phyloP scores from a whole-genome alignment of 2,113 vertebrate species.

The Lichenostomus cassidix region DNA sequence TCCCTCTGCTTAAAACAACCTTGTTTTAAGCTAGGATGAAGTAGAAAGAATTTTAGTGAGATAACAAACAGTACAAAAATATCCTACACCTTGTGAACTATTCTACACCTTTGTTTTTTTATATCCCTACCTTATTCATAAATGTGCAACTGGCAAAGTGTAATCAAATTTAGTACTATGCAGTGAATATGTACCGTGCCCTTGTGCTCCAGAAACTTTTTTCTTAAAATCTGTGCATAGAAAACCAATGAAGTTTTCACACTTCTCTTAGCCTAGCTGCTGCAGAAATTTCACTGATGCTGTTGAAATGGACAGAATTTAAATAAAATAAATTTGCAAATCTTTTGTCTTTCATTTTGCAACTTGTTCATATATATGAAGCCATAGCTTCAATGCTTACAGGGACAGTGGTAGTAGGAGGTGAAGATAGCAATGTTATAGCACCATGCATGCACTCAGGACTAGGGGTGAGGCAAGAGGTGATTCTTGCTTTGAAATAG shows the following conservation, averaged over 20 bases:
- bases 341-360: not conserved
- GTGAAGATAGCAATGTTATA: not conserved
- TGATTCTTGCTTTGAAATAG: not conserved
- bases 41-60: not conserved
- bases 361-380: not conserved
- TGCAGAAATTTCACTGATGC: not conserved
- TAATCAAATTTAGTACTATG: not conserved
- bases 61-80: not conserved
- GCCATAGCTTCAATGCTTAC: not conserved
- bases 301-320: not conserved
- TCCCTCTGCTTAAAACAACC: not conserved
- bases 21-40: not conserved
- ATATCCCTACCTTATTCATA: not conserved
- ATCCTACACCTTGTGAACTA: not conserved
- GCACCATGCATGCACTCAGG: not conserved
- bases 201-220: not conserved
- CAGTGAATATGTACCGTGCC: accelerated
- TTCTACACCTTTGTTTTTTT: not conserved
- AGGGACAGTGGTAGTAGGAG: not conserved
- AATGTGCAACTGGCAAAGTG: not conserved
- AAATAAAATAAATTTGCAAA: not conserved
- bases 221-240: not conserved
- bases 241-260: not conserved
- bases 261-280: not conserved
- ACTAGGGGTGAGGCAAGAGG: not conserved